These are phyloP conservation scores for Smittia aterrima DNA, from an alignment of 2,888 invertebrate species.

Conservation along the genomic window DNA sequence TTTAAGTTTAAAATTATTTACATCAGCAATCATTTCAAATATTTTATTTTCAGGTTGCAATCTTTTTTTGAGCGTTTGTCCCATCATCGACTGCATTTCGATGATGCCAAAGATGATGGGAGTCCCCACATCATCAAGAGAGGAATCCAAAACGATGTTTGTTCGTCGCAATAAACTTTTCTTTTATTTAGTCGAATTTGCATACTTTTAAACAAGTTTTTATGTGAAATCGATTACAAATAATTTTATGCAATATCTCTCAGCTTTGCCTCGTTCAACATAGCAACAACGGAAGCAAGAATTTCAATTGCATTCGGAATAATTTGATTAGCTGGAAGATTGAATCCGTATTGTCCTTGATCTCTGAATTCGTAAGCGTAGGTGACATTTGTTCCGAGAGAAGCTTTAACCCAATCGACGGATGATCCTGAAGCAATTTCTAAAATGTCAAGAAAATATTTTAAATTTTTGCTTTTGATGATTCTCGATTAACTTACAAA, in stretches of 20 bases:
- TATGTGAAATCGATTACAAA: too few species aligned
- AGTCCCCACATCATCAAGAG: conserved; percentile 83
- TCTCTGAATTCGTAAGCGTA: conserved; percentile 59
- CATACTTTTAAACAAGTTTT: too few species aligned
- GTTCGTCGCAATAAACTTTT: too few species aligned
- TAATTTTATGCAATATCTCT: conserved; percentile 25
- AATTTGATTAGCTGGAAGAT: conserved; percentile 61
- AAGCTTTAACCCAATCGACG: conserved; percentile 53
- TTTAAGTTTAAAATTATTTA: too few species aligned
- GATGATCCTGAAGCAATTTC: conserved; percentile 50
- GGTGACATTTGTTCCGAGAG: conserved; percentile 50
- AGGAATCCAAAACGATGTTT: too few species aligned
- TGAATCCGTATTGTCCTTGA: conserved; percentile 59
- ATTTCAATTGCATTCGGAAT: conserved; percentile 57
- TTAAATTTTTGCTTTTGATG: neutral
- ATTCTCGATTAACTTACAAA: conserved; percentile 1
- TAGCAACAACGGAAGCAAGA: conserved; percentile 42
- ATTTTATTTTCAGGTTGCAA: conserved; percentile 71
- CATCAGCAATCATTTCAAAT: too few species aligned
- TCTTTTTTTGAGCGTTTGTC: conserved; percentile 94
- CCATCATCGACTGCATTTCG: conserved; percentile 96
- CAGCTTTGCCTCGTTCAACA: conserved; percentile 21
- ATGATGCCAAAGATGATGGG: conserved; percentile 90
- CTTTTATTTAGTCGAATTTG: too few species aligned
- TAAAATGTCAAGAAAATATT: conserved; percentile 43